phyloP scores from a whole-genome alignment of 2,888 invertebrate species.

The Leptopilina myrica region DNA sequence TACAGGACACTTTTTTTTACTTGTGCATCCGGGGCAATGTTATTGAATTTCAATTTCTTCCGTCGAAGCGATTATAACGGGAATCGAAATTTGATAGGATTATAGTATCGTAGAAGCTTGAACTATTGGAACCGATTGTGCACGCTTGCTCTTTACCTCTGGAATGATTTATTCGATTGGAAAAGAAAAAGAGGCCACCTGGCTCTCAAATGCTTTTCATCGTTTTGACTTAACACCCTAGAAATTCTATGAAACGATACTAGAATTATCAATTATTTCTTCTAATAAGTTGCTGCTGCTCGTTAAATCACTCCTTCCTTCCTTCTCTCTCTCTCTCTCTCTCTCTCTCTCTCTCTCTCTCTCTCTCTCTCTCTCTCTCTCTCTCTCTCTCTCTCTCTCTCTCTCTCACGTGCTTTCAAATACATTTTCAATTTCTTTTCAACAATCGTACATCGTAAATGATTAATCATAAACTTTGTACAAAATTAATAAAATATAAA shows the following conservation, averaged over 20 bases:
- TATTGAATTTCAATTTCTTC: constrained; percentile 32
- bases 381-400: no score
- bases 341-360: no score
- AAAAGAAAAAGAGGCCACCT: constrained; percentile 32
- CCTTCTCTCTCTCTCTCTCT: no score
- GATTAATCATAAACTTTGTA: no score
- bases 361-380: no score
- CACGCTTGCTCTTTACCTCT: constrained; percentile 24
- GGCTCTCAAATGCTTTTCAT: constrained; percentile 28
- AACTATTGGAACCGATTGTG: constrained; percentile 36
- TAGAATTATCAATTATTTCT: background rate
- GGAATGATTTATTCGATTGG: constrained; percentile 27
- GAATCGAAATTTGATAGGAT: constrained; percentile 32
- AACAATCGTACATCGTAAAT: no score
- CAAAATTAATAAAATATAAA: no score
- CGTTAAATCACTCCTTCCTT: no score
- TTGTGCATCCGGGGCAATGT: background rate
- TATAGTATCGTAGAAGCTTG: constrained; percentile 25
- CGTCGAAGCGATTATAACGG: constrained; percentile 20
- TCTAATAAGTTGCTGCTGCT: background rate
- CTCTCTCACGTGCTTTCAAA: no score
- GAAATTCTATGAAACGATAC: background rate
- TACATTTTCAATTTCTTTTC: no score
- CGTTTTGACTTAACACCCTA: constrained; percentile 2
- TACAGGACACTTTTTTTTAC: background rate